A percentile compares a stretch with the other conserved stretches of the same genome.
phyloP scores from a whole-genome alignment of 2,797 vertebrate species.

The Acipenser oxyrinchus region DNA sequence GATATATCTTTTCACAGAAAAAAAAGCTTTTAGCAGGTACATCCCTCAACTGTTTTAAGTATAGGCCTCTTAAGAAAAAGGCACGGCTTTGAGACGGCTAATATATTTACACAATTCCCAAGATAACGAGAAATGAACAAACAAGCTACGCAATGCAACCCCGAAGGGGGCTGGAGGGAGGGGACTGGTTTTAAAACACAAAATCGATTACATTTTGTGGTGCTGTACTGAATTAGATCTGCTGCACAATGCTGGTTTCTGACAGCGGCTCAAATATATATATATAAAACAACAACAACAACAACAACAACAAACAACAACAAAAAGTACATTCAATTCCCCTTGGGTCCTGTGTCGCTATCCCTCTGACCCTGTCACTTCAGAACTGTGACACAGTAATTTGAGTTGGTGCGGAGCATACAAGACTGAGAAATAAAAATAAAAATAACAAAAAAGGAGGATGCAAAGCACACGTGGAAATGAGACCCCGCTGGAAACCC shows the following conservation, averaged over 20 bases:
- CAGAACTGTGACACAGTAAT: neutral
- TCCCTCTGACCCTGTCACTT: conserved; percentile 6
- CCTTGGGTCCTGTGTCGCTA: neutral
- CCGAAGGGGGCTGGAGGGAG: too few relatives aligned
- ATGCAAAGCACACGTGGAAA: too few relatives aligned
- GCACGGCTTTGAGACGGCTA: neutral
- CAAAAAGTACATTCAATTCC: neutral
- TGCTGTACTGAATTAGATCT: neutral
- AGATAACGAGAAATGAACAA: too few relatives aligned
- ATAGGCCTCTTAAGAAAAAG: neutral
- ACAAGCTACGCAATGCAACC: too few relatives aligned
- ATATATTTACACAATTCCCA: neutral
- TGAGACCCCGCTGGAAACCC: too few relatives aligned
- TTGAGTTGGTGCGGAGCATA: too few relatives aligned
- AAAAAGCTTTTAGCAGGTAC: neutral
- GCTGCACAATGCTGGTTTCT: neutral
- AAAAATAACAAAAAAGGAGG: too few relatives aligned
- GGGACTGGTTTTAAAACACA: too few relatives aligned
- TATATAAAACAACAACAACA: neutral
- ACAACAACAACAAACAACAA: neutral
- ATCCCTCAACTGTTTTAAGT: neutral
- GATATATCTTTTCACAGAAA: neutral
- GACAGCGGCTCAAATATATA: too few relatives aligned
- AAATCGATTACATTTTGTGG: too few relatives aligned
- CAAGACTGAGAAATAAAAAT: too few relatives aligned